phyloP scores from a whole-genome alignment of 2,113 vertebrate genomes.

The Cochlearius cochlearius region DNA sequence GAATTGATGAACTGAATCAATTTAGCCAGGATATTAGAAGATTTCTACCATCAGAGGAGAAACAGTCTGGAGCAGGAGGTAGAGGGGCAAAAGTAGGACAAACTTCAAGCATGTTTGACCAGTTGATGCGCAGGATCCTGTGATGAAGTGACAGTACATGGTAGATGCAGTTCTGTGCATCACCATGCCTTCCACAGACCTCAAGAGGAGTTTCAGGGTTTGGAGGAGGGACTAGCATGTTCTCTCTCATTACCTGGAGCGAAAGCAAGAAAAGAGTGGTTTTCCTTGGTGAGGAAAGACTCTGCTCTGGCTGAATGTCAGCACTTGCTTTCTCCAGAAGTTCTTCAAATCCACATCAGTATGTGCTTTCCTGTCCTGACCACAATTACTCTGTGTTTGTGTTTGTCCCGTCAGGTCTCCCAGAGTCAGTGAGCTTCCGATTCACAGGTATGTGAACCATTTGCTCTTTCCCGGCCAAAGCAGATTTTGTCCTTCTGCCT shows the following conservation, averaged over 20 bases:
- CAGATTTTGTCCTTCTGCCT: not conserved
- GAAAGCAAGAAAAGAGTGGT: not conserved
- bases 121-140: not conserved
- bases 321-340: not conserved
- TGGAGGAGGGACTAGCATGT: not conserved
- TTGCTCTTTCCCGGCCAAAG: not conserved
- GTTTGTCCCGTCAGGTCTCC: slow-evolving; percentile 80
- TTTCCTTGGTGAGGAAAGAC: not conserved
- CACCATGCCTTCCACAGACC: not conserved
- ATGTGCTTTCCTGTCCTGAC: not conserved
- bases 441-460: slow-evolving; percentile 86
- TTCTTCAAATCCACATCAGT: not conserved
- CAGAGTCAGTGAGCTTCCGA: slow-evolving; percentile 88
- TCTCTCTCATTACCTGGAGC: not conserved
- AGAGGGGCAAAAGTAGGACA: not conserved
- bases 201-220: not conserved
- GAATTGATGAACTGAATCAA: not conserved
- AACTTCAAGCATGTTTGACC: not conserved
- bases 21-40: not conserved
- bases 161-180: not conserved
- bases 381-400: not conserved
- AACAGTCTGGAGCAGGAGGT: not conserved
- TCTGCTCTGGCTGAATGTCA: not conserved
- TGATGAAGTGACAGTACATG: not conserved
- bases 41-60: not conserved